Percentiles rank a stretch among this genome's conserved stretches.
These are phyloP conservation scores for Acropternis orthonyx DNA, from an alignment of 2,797 vertebrate genomes.

Conservation along the genomic window DNA sequence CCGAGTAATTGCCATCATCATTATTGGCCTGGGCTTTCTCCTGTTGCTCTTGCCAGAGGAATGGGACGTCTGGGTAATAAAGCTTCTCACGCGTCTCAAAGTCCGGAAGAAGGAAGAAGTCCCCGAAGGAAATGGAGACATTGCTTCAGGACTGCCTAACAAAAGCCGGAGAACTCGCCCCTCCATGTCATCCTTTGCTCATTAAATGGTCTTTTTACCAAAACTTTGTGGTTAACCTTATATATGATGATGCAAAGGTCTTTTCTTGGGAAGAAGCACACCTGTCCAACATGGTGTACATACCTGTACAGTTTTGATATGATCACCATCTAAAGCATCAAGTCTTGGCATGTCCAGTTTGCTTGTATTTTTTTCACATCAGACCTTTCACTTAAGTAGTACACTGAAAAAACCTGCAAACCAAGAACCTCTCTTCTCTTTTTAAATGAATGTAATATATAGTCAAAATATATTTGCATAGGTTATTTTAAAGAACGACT, in stretches of 20 bases:
- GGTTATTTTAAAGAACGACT: slow-evolving; percentile 56
- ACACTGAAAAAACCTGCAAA: slow-evolving; percentile 59
- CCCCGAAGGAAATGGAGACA: slow-evolving; percentile 78
- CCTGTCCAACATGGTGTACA: slow-evolving; percentile 71
- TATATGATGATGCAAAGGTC: slow-evolving; percentile 48
- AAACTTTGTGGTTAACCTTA: slow-evolving; percentile 47
- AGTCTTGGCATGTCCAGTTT: slow-evolving; percentile 78
- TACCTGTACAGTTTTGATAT: slow-evolving; percentile 80
- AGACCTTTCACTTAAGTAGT: slow-evolving; percentile 76
- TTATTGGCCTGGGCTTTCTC: slow-evolving; percentile 96
- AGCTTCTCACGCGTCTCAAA: slow-evolving; percentile 87
- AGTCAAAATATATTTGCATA: slow-evolving; percentile 58
- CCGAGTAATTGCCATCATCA: slow-evolving; percentile 91
- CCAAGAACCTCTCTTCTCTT: slow-evolving; percentile 67
- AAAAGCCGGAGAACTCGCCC: slow-evolving; percentile 86
- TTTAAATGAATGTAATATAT: slow-evolving; percentile 74
- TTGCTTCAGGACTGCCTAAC: slow-evolving; percentile 79
- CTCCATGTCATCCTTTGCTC: slow-evolving; percentile 88
- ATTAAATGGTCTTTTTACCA: slow-evolving; percentile 76
- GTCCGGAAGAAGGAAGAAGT: slow-evolving; percentile 87
- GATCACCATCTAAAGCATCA: slow-evolving; percentile 67
- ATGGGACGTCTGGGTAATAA: slow-evolving; percentile 93
- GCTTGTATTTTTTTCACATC: slow-evolving; percentile 79
- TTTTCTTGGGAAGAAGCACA: slow-evolving; percentile 69
- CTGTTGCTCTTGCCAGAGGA: slow-evolving; percentile 94